phyloP scores from a whole-genome alignment of 2,113 vertebrate genomes.

The Cairina moschata region DNA sequence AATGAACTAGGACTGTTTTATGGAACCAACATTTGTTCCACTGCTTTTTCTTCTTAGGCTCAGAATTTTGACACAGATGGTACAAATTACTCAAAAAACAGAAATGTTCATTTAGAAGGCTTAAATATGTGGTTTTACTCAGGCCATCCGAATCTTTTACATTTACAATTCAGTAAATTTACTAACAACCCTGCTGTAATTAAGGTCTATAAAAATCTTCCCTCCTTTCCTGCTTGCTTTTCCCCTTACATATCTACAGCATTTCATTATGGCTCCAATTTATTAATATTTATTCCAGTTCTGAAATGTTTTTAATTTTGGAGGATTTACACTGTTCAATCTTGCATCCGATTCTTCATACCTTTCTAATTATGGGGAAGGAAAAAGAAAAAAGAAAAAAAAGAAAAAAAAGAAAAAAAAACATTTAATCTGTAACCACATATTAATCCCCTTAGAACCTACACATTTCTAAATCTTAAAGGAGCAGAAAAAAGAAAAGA shows the following conservation, averaged over 20 bases:
- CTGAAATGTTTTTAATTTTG: constrained; percentile 74
- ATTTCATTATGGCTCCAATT: constrained; percentile 74
- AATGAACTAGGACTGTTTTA: constrained; percentile 89
- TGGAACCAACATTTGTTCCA: constrained; percentile 89
- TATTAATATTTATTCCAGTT: constrained; percentile 80
- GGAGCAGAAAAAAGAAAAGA: background rate
- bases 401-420: rapidly evolving
- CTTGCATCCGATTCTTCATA: constrained; percentile 57
- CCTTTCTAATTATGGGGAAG: constrained; percentile 55
- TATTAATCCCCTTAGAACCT: constrained; percentile 28
- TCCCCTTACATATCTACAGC: constrained; percentile 64
- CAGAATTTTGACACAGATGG: constrained; percentile 89
- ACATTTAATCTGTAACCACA: constrained; percentile 5
- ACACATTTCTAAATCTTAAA: constrained; percentile 31
- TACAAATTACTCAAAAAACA: constrained; percentile 88
- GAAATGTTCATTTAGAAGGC: constrained; percentile 88
- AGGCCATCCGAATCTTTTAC: constrained; percentile 83
- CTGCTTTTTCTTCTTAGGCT: constrained; percentile 83
- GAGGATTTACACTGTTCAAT: constrained; percentile 65
- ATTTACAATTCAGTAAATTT: constrained; percentile 84
- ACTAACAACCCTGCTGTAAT: constrained; percentile 83
- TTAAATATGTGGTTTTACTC: constrained; percentile 87
- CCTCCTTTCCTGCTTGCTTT: constrained; percentile 73
- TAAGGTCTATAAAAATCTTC: constrained; percentile 78
- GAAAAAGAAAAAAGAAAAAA: background rate